Evolutionary conservation across 2,888 invertebrate genomes (phyloP).

Genomic region (Glyphotaelius pellucidus): DNA sequence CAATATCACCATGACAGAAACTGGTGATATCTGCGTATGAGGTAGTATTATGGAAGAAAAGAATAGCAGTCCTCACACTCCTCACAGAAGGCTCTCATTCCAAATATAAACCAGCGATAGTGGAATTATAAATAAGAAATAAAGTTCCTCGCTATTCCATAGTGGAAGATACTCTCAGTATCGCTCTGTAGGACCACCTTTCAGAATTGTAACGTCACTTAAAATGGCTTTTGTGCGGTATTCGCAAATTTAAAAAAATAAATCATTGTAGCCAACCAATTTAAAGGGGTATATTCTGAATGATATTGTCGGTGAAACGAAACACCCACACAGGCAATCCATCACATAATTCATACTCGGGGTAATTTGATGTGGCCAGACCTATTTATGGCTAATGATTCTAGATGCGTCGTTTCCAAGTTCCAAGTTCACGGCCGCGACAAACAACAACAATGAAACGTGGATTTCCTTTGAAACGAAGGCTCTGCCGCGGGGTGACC

Average conservation of each 20-base stretch:
- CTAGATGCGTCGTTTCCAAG: not conserved
- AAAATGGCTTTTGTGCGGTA: not conserved
- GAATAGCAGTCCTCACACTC: not conserved
- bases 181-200: too few relatives aligned
- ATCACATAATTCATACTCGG: not conserved
- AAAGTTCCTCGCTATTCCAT: too few relatives aligned
- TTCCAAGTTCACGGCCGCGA: slow-evolving; percentile 40
- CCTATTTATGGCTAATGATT: slow-evolving; percentile 9
- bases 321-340: not conserved
- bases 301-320: not conserved
- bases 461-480: slow-evolving; percentile 28
- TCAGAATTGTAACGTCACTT: too few relatives aligned
- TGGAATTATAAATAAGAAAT: too few relatives aligned
- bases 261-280: not conserved
- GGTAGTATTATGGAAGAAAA: not conserved
- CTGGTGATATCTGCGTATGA: not conserved
- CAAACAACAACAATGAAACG: slow-evolving; percentile 25
- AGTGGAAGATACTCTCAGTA: too few relatives aligned
- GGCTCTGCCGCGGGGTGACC: slow-evolving; percentile 32
- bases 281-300: not conserved
- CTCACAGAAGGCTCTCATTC: not conserved
- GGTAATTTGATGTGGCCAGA: not conserved
- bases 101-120: not conserved
- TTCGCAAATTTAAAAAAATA: not conserved
- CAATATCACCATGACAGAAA: too few relatives aligned